Evolutionary conservation across 2,113 vertebrate genomes (phyloP).

Genomic region (Callospermophilus lateralis): DNA sequence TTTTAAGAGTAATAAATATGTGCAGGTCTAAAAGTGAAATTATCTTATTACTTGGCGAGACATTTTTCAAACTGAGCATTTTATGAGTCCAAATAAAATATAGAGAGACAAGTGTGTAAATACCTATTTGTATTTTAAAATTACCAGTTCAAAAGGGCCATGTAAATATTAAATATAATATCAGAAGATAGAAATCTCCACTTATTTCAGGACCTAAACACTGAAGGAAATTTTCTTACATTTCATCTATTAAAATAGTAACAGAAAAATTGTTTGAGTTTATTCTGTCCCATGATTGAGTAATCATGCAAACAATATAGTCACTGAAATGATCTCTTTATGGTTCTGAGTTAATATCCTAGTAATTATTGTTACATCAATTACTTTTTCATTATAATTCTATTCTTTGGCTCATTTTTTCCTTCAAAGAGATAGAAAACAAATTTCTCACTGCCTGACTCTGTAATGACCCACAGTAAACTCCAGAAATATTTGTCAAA

Average conservation of each 20-base stretch:
- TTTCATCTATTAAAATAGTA: slow-evolving; percentile 57
- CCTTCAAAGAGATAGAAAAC: slow-evolving; percentile 54
- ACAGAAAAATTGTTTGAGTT: slow-evolving; percentile 44
- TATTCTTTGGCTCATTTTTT: neutral
- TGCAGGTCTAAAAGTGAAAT: slow-evolving; percentile 1
- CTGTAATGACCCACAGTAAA: neutral
- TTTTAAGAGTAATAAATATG: neutral
- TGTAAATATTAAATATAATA: neutral
- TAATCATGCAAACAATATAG: neutral
- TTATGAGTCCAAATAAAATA: slow-evolving; percentile 41
- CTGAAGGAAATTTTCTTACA: slow-evolving; percentile 20
- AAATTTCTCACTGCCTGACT: slow-evolving; percentile 44
- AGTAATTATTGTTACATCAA: slow-evolving; percentile 69
- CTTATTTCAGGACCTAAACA: slow-evolving; percentile 14
- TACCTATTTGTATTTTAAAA: slow-evolving; percentile 40
- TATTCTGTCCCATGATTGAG: slow-evolving; percentile 58
- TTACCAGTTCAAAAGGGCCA: neutral
- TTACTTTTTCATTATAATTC: slow-evolving; percentile 47
- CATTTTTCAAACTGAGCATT: neutral
- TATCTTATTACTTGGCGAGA: neutral
- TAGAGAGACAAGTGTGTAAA: neutral
- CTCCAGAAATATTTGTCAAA: slow-evolving; percentile 42
- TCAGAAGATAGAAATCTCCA: slow-evolving; percentile 5
- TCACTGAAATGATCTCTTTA: slow-evolving; percentile 52
- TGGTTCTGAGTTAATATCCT: slow-evolving; percentile 66